These are phyloP conservation scores for Sialis fuliginosa DNA, from an alignment of 2,888 invertebrate species.

Conservation along the genomic window DNA sequence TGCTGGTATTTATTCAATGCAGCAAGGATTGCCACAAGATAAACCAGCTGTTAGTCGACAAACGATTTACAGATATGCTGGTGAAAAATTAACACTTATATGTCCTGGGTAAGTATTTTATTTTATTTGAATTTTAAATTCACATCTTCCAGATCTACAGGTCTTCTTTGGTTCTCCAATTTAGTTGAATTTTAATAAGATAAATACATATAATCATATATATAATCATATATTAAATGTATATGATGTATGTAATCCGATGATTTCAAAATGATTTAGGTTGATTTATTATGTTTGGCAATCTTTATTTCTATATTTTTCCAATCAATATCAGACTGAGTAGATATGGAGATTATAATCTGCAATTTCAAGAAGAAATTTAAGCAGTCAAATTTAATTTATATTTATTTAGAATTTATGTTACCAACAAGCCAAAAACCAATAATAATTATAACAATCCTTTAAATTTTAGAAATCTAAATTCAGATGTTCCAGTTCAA, in stretches of 20 bases:
- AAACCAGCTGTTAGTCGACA: conserved; percentile 25
- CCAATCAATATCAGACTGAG: too few relatives aligned
- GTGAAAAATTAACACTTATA: conserved; percentile 21
- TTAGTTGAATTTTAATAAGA: too few relatives aligned
- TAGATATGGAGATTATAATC: not conserved
- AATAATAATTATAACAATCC: not conserved
- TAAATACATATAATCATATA: not conserved
- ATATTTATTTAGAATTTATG: too few relatives aligned
- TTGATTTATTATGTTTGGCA: too few relatives aligned
- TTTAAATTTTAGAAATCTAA: conserved; percentile 25
- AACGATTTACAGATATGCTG: conserved; percentile 23
- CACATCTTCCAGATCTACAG: too few relatives aligned
- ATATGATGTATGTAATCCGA: too few relatives aligned
- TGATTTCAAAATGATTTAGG: too few relatives aligned
- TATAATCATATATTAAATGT: not conserved
- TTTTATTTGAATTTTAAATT: not conserved
- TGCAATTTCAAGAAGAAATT: not conserved
- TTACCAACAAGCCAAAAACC: too few relatives aligned
- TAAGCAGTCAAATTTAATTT: too few relatives aligned
- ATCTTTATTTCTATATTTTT: too few relatives aligned
- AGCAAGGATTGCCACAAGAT: conserved; percentile 28
- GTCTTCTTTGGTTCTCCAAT: too few relatives aligned
- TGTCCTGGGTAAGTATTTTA: conserved; percentile 30
- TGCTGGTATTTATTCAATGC: conserved; percentile 35
- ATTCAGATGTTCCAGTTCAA: conserved; percentile 30